Evolutionary conservation across 2,113 vertebrate species (phyloP).

Genomic region (Bos indicus): DNA sequence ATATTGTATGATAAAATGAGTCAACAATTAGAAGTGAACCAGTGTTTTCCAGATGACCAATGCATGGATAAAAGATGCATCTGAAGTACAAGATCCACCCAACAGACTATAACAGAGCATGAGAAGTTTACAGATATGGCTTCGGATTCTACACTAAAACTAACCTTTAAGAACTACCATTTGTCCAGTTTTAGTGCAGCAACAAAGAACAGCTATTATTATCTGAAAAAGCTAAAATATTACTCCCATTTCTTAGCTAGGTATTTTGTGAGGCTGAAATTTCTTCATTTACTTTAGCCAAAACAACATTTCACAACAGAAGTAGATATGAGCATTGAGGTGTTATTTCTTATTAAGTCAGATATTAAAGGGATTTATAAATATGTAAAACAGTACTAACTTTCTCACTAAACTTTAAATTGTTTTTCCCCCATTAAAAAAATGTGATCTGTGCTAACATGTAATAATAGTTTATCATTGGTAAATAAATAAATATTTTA

Average conservation of each 20-base stretch:
- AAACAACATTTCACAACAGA: background rate
- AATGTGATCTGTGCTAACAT: background rate
- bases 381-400: background rate
- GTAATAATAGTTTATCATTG: background rate
- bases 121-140: background rate
- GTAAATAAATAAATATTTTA: background rate
- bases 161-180: background rate
- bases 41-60: background rate
- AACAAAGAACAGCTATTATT: background rate
- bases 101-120: background rate
- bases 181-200: background rate
- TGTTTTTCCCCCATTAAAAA: background rate
- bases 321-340: background rate
- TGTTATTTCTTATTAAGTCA: background rate
- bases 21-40: background rate
- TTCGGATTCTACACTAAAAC: background rate
- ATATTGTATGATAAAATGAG: background rate
- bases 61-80: background rate
- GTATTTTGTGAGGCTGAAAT: background rate
- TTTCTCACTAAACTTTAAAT: background rate
- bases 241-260: background rate
- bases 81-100: background rate
- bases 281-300: background rate
- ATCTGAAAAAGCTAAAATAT: conserved; percentile 10
- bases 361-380: background rate